These are phyloP conservation scores for Ophiodon elongatus DNA, from an alignment of 2,113 vertebrate genomes.

Conservation along the genomic window DNA sequence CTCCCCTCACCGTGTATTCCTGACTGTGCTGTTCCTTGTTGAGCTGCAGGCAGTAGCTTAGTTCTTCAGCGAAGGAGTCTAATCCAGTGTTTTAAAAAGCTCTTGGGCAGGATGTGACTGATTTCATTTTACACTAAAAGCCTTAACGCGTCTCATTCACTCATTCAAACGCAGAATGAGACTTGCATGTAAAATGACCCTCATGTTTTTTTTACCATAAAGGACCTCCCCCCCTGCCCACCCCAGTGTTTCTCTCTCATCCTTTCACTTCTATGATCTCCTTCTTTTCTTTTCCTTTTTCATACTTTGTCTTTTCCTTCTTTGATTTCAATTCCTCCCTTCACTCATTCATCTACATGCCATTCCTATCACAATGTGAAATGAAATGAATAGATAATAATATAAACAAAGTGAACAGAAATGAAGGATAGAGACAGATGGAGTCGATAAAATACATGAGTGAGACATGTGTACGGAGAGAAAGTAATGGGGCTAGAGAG, in stretches of 20 bases:
- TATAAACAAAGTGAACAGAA: background rate
- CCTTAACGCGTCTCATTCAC: constrained; percentile 59
- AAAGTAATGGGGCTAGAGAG: background rate
- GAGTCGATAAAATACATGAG: background rate
- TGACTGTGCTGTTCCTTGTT: constrained; percentile 40
- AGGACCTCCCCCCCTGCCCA: constrained; percentile 9
- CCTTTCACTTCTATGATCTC: constrained; percentile 16
- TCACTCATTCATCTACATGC: constrained; percentile 19
- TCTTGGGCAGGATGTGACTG: constrained; percentile 67
- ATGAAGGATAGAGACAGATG: constrained; percentile 6
- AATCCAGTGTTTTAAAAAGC: constrained; percentile 72
- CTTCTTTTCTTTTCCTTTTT: constrained; percentile 3
- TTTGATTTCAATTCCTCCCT: constrained; percentile 20
- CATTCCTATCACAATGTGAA: constrained; percentile 2
- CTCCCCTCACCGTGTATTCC: constrained; percentile 24
- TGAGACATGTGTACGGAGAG: background rate
- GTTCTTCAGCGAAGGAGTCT: constrained; percentile 50
- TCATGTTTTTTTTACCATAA: constrained; percentile 46
- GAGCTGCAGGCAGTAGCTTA: constrained; percentile 65
- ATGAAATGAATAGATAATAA: background rate
- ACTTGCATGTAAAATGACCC: constrained; percentile 52
- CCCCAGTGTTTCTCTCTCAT: constrained; percentile 5
- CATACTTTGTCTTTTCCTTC: background rate
- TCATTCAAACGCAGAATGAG: constrained; percentile 40
- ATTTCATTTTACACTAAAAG: constrained; percentile 74